Evolutionary conservation across 2,113 vertebrate species (phyloP).

Genomic region (Oncorhynchus gorbuscha): DNA sequence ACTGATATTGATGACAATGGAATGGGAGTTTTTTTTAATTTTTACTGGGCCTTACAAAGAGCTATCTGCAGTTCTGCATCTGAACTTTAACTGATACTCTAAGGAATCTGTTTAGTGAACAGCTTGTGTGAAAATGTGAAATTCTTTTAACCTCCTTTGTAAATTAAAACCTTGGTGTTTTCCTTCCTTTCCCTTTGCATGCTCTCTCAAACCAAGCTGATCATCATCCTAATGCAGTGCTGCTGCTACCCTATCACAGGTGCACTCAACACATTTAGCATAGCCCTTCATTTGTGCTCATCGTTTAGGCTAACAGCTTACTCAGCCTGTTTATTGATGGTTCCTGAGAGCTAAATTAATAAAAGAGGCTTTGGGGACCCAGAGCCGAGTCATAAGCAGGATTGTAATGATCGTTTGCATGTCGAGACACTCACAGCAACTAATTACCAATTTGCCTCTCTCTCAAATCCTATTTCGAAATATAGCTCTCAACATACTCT

Average conservation of each 20-base stretch:
- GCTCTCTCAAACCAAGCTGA: too few species aligned
- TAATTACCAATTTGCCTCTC: slow-evolving; percentile 74
- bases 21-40: neutral
- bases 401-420: slow-evolving; percentile 71
- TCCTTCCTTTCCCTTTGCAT: too few species aligned
- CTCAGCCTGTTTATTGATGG: slow-evolving; percentile 73
- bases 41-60: too few species aligned
- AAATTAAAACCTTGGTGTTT: too few species aligned
- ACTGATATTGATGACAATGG: slow-evolving; percentile 16
- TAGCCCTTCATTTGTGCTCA: slow-evolving; percentile 65
- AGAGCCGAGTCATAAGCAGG: slow-evolving; percentile 70
- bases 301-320: slow-evolving; percentile 72
- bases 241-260: slow-evolving; percentile 35
- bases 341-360: slow-evolving; percentile 75
- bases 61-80: too few species aligned
- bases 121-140: too few species aligned
- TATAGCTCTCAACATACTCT: slow-evolving; percentile 65
- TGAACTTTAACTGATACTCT: too few species aligned
- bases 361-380: slow-evolving; percentile 70
- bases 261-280: slow-evolving; percentile 67
- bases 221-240: neutral
- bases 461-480: slow-evolving; percentile 70
- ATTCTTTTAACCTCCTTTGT: too few species aligned
- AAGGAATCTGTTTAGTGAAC: too few species aligned
- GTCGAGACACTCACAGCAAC: slow-evolving; percentile 40